Evolutionary conservation across 2,797 vertebrate genomes (phyloP).

Genomic region (Gambelia wislizenii): DNA sequence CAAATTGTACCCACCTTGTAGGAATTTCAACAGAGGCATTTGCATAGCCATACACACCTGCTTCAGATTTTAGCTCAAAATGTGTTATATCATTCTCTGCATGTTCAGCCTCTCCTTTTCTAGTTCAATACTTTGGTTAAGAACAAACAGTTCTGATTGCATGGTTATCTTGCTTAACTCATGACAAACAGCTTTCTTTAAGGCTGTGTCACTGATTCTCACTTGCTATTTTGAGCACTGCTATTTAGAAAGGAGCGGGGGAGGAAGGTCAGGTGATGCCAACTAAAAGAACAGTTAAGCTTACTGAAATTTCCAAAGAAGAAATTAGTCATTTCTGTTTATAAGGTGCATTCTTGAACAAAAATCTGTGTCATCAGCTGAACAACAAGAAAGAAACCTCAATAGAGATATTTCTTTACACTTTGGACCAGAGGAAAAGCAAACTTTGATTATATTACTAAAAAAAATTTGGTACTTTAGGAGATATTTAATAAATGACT

Average conservation of each 20-base stretch:
- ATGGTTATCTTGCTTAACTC: not conserved
- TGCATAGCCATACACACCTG: not conserved
- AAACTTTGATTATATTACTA: not conserved
- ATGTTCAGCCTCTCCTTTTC: not conserved
- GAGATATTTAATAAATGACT: not conserved
- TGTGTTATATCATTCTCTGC: not conserved
- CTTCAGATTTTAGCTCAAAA: too few species aligned
- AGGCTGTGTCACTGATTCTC: not conserved
- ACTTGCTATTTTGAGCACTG: not conserved
- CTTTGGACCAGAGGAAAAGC: not conserved
- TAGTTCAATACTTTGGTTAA: not conserved
- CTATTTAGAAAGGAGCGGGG: not conserved
- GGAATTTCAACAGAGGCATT: not conserved
- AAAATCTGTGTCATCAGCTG: not conserved
- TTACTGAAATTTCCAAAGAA: not conserved
- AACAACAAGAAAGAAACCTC: not conserved
- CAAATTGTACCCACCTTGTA: not conserved
- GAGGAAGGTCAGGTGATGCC: too few species aligned
- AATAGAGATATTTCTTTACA: not conserved
- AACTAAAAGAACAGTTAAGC: not conserved
- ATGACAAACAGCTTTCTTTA: not conserved
- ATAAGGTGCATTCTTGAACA: not conserved
- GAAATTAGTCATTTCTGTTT: not conserved
- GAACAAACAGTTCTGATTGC: not conserved
- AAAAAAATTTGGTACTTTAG: too few species aligned